Base-by-base conservation (phyloP, 2,113 vertebrate genomes). In the Sigmodon hispidus region DNA sequence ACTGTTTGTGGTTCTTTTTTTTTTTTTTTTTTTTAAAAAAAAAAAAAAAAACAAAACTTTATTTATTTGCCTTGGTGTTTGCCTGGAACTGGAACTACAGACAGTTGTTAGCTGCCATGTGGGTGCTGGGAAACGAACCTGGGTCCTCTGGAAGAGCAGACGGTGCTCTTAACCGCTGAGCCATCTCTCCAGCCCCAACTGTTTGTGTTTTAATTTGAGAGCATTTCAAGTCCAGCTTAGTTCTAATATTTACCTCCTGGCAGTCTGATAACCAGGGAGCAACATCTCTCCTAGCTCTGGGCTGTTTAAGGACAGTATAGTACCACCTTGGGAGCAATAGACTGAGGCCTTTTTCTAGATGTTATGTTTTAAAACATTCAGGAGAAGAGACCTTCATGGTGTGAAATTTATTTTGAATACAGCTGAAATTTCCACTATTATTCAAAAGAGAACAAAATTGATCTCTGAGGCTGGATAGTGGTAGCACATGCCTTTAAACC, bases 341-440 rank as follows among this genome's bases (percentile, higher is more conserved):
- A 89, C 21, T 70, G 57, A 85, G 73, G 63, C 79, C 73, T 69
- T 59, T 52, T 90, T 79, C 76, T 80, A 96, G 52, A 93, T 63
- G 87, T 65, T 69, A 11, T 65, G 43, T 85, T 96, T 96, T 96
- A 95, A 87, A 40, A 67, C 63, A 88, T 87, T 83, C 87, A 83
- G 88, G 79, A 77, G 87, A 92, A 63, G 93, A 95, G 90, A 96
- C 1, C 34, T 83, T 92, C 85, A 86, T 52, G 87, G 26, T n/a
- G 70, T 81, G 61, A 93, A 92, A 95, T 93, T 84, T 90, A 96
- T 93, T 95, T 93, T 95, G 85, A 52, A 89, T 77, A 95, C 70
- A 95, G 43, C 90, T 84, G 87, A 43, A 77, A 94, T 94, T 93
- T 94, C 21, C 93, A 65, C 81, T 80, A 65, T 95, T 77, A 85